A percentile compares a stretch with the other conserved stretches of the same genome.
Conservation (phyloP, 2,113 vertebrate species). For the Scomber scombrus region DNA sequence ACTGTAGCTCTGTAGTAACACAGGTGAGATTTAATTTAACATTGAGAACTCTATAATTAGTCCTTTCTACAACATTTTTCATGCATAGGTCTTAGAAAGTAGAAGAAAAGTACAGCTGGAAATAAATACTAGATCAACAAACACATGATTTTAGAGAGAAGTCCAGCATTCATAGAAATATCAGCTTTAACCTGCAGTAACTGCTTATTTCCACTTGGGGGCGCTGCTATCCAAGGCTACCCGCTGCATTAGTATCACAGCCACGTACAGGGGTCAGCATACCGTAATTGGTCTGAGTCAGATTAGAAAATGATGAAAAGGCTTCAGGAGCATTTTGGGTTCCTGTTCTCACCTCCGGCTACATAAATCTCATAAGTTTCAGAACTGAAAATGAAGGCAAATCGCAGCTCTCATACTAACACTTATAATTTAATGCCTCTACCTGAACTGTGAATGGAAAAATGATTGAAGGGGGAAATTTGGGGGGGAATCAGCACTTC, state of each 20-base stretch:
- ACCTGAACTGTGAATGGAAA: background rate
- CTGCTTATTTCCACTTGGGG: background rate
- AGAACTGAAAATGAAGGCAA: background rate
- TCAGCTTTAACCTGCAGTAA: slow-evolving; percentile 2
- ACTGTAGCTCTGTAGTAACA: too few species aligned
- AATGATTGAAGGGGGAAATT: background rate
- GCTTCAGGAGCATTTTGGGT: background rate
- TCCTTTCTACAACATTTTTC: too few species aligned
- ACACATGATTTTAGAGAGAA: background rate
- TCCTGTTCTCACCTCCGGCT: slow-evolving; percentile 5
- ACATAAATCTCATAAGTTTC: slow-evolving; percentile 1
- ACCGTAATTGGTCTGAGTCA: slow-evolving; percentile 3
- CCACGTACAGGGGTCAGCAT: background rate
- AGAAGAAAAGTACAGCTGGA: too few species aligned
- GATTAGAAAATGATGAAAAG: slow-evolving; percentile 39
- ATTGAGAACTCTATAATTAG: too few species aligned
- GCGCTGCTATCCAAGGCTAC: slow-evolving; percentile 6
- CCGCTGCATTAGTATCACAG: background rate
- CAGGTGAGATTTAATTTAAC: too few species aligned
- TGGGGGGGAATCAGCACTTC: background rate
- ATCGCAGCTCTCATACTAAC: background rate
- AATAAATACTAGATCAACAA: too few species aligned
- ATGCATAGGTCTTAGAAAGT: too few species aligned
- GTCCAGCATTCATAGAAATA: background rate
- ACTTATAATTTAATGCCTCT: background rate